Evolutionary conservation across 1,140 invertebrate genomes (phyloP).

Genomic region (Brachionus asplanchnoidis): DNA sequence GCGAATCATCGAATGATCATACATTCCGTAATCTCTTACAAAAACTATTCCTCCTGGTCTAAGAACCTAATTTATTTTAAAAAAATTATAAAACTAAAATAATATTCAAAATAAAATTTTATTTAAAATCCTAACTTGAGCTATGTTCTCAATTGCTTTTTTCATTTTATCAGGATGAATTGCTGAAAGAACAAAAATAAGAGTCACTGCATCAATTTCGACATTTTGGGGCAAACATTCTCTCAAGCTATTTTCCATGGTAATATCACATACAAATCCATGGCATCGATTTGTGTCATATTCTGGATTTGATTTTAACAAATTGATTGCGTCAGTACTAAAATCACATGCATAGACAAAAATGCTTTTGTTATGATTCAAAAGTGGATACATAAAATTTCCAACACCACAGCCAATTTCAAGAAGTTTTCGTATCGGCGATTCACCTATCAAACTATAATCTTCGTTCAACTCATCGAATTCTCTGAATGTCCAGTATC

Average conservation of each 20-base stretch:
- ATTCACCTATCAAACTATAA: neutral
- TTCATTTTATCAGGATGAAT: conserved; percentile 74
- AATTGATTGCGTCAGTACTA: conserved; percentile 78
- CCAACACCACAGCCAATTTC: conserved; percentile 96
- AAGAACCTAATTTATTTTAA: conserved; percentile 53
- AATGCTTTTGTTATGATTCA: conserved; percentile 69
- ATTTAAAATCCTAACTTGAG: conserved; percentile 48
- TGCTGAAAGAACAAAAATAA: conserved; percentile 75
- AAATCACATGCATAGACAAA: conserved; percentile 89
- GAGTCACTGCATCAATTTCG: conserved; percentile 64
- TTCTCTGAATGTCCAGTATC: conserved; percentile 92
- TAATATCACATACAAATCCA: conserved; percentile 65
- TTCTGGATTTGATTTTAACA: conserved; percentile 63
- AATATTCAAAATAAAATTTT: neutral
- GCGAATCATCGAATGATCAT: conserved; percentile 57
- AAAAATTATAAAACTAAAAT: neutral
- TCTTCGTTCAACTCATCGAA: conserved; percentile 70
- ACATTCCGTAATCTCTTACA: conserved; percentile 56
- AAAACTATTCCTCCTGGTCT: conserved; percentile 52
- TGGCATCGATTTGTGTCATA: conserved; percentile 46
- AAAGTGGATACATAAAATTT: conserved; percentile 86
- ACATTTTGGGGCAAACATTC: neutral
- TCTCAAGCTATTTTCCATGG: conserved; percentile 45
- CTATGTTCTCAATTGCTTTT: conserved; percentile 67
- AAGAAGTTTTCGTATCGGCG: conserved; percentile 59